Evolutionary conservation across 1,140 invertebrate genomes (phyloP).

Genomic region (Maconellicoccus hirsutus): DNA sequence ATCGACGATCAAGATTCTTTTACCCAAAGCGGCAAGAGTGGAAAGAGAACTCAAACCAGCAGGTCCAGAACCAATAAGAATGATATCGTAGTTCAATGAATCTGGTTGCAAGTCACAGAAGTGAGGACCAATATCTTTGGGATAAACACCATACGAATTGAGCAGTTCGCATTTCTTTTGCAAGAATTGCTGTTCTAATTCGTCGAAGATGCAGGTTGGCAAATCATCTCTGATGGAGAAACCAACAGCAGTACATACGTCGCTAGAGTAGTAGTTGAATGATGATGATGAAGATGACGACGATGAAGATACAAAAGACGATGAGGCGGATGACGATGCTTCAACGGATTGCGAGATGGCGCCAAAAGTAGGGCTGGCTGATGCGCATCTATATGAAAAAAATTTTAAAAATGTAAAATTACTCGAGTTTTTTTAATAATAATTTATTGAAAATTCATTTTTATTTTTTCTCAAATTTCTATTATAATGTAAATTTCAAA

Average conservation of each 20-base stretch:
- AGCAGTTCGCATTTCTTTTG: neutral
- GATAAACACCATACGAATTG: neutral
- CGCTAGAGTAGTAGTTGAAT: neutral
- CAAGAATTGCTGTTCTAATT: neutral
- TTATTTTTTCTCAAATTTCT: too few species aligned
- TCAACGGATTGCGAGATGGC: neutral
- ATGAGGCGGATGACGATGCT: neutral
- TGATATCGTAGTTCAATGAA: neutral
- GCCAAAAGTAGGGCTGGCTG: neutral
- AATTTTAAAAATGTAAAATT: neutral
- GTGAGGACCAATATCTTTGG: neutral
- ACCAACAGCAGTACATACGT: slow-evolving; percentile 11
- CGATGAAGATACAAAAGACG: neutral
- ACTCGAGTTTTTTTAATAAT: neutral
- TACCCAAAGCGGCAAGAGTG: neutral
- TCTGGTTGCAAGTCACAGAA: neutral
- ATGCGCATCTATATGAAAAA: neutral
- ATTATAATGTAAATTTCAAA: too few species aligned
- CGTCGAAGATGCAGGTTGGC: neutral
- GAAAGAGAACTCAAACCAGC: neutral
- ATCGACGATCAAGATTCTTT: neutral
- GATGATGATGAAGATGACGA: neutral
- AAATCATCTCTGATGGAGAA: neutral
- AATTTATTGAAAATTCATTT: neutral
- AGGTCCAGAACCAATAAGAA: neutral